Evolutionary conservation across 2,888 invertebrate species (phyloP), one percentile per base, ranked within the genome.

Genomic region (Lottia scabra): DNA sequence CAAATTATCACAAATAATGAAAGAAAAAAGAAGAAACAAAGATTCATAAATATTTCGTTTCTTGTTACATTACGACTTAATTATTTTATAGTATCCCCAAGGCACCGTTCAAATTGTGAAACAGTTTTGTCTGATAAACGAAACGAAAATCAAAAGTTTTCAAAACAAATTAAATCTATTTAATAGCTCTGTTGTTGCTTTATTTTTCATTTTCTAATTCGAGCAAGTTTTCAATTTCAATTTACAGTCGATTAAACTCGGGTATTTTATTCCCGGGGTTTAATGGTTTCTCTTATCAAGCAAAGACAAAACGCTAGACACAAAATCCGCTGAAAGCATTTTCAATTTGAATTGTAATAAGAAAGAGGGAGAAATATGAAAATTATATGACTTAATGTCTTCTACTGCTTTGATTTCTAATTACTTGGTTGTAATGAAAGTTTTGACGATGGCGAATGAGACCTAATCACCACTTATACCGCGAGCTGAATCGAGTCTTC

Each of bases 151-250:
- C 56, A 56, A 56, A 56, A 23, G 19, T 56, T 56, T 56, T 13
- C 23, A 56, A 56, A 56, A 56, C 56, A 56, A 56, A 56, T 56
- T 56, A 56, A 56, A 56, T 56, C 23, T 23, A 56, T 56, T 56
- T 56, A 56, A 56, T 56, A 56, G 56, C 56, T 56, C 56, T 56
- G 56, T 56, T 56, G 19, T 56, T 56, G 56, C 56, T 23, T 56
- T 56, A 56, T 56, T 56, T 56, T 56, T 56, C 56, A 56, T 56
- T 56, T 56, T 56, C 56, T 23, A 56, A 56, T 56, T 23, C 19
- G 13, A 56, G 23, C 19, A 23, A 23, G 23, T 56, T 56, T 56
- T 56, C 23, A 19, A 12, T 56, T 56, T 23, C 23, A 19, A 56
- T 56, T 56, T 56, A 56, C 56, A 56, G 56, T 56, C 56, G 56